phyloP scores from a whole-genome alignment of 2,888 invertebrate species.

The Drosophila kuntzei region DNA sequence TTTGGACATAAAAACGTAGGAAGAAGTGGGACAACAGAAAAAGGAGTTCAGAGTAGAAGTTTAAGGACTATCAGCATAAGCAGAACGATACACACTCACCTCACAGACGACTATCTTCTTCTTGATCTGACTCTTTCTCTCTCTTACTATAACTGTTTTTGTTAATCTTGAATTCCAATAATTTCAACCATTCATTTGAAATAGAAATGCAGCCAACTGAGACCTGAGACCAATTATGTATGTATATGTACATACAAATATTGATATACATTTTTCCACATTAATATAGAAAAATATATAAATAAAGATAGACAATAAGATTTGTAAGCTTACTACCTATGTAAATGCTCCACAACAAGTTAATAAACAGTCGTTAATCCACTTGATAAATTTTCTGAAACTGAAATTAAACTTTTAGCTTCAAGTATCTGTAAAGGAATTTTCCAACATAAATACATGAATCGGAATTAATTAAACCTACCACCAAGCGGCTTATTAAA shows the following conservation, averaged over 20 bases:
- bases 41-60: not conserved
- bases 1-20: slow-evolving; percentile 42
- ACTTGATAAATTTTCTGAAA: not conserved
- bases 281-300: not conserved
- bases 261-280: not conserved
- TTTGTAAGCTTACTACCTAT: not conserved
- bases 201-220: slow-evolving; percentile 3
- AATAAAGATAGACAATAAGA: not conserved
- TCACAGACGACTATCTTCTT: slow-evolving; percentile 2
- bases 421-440: too few species aligned
- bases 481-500: too few species aligned
- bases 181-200: not conserved
- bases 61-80: slow-evolving; percentile 2
- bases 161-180: not conserved
- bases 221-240: not conserved
- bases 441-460: too few species aligned
- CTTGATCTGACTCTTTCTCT: not conserved
- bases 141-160: not conserved
- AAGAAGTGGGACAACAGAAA: not conserved
- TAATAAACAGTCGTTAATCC: not conserved
- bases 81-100: slow-evolving; percentile 26
- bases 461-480: too few species aligned
- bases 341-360: not conserved
- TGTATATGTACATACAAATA: not conserved
- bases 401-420: not conserved